These are phyloP conservation scores for Anabacerthia variegaticeps DNA, from an alignment of 2,797 vertebrate genomes.

Conservation along the genomic window DNA sequence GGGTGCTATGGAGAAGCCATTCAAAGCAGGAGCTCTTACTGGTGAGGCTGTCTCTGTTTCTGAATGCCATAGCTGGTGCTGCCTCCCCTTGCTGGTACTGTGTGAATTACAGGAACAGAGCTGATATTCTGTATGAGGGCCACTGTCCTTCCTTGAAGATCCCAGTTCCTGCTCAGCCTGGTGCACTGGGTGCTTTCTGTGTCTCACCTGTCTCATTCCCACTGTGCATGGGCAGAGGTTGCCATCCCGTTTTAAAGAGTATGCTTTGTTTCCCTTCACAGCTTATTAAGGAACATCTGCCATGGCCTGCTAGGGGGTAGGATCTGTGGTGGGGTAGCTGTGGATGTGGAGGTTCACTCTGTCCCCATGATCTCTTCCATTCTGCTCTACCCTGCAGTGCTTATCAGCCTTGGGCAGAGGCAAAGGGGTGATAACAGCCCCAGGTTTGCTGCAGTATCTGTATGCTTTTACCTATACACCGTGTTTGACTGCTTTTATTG, in stretches of 20 bases:
- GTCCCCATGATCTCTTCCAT: neutral
- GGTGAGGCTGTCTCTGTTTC: neutral
- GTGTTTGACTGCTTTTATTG: neutral
- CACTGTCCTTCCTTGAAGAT: neutral
- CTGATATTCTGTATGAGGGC: rapidly evolving
- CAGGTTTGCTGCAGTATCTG: neutral
- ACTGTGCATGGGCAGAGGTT: neutral
- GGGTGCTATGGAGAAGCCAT: neutral
- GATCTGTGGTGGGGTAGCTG: neutral
- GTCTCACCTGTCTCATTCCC: neutral
- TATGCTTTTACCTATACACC: neutral
- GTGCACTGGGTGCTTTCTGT: neutral
- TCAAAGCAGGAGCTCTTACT: neutral
- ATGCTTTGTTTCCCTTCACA: neutral
- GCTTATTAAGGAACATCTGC: neutral
- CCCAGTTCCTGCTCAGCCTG: neutral
- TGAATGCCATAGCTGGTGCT: neutral
- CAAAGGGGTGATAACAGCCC: neutral
- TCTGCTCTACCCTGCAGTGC: neutral
- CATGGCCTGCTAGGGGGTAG: neutral
- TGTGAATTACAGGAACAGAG: neutral
- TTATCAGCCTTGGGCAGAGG: neutral
- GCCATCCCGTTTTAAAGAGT: neutral
- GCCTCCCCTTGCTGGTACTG: neutral
- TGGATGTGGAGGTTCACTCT: neutral